phyloP scores from a whole-genome alignment of 1,140 invertebrate species.

The Homarus americanus region DNA sequence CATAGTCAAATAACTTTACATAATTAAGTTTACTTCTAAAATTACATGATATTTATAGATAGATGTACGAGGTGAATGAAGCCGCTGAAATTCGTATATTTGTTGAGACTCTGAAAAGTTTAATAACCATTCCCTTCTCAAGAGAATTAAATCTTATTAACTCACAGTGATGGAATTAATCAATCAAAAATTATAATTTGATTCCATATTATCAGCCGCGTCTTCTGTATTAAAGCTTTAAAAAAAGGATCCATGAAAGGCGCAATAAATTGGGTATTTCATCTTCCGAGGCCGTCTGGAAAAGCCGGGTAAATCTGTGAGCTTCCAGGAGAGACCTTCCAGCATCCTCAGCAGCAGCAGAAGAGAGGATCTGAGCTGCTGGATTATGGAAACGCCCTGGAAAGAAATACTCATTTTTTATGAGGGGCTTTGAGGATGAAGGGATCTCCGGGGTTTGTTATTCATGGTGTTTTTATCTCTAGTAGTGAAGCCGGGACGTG shows the following conservation, averaged over 20 bases:
- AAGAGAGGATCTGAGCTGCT: constrained; percentile 33
- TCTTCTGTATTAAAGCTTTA: not conserved
- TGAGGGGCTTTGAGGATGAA: constrained; percentile 44
- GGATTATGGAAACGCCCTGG: constrained; percentile 43
- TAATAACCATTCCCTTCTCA: not conserved
- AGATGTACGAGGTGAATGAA: no score
- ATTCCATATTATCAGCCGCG: constrained; percentile 1
- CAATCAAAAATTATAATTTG: constrained; percentile 36
- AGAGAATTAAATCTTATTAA: constrained; percentile 15
- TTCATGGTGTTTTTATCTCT: constrained; percentile 68
- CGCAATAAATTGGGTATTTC: constrained; percentile 12
- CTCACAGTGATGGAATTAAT: constrained; percentile 10
- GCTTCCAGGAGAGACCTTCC: constrained; percentile 16
- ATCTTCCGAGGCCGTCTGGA: not conserved
- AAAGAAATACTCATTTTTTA: constrained; percentile 58
- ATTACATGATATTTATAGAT: no score
- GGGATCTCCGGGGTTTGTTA: constrained; percentile 43
- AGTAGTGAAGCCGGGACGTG: constrained; percentile 29
- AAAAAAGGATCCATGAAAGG: not conserved
- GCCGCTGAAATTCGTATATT: not conserved
- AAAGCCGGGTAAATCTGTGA: constrained; percentile 47
- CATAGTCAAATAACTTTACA: no score
- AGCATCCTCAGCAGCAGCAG: not conserved
- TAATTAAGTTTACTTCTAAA: no score
- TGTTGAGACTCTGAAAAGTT: not conserved